phyloP scores from a whole-genome alignment of 2,888 invertebrate genomes.

The Drosophila limbata region DNA sequence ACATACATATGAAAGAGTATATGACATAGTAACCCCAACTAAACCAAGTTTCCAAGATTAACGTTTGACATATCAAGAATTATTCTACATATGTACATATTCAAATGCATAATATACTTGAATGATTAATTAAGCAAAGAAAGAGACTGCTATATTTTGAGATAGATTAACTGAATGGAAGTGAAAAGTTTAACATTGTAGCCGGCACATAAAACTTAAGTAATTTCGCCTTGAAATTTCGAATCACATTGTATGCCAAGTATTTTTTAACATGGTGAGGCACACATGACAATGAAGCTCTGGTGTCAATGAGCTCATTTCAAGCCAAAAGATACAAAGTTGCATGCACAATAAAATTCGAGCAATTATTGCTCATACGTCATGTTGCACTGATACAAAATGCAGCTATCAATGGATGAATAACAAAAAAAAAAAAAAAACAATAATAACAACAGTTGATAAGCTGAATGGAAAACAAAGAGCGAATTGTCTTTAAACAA shows the following conservation, averaged over 20 bases:
- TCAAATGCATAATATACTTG: neutral
- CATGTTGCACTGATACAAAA: slow-evolving; percentile 24
- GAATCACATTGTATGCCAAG: slow-evolving; percentile 4
- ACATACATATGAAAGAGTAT: too few species aligned
- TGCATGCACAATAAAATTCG: slow-evolving; percentile 1
- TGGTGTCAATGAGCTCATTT: slow-evolving; percentile 23
- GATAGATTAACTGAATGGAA: slow-evolving; percentile 1
- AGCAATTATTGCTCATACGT: slow-evolving; percentile 25
- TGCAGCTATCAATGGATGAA: neutral
- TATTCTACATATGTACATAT: neutral
- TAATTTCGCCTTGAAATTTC: slow-evolving; percentile 28
- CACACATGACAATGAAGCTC: neutral
- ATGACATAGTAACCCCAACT: neutral
- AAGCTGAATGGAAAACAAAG: slow-evolving; percentile 11
- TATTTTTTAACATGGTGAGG: slow-evolving; percentile 23
- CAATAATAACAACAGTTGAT: slow-evolving; percentile 28
- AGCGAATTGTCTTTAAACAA: slow-evolving; percentile 17
- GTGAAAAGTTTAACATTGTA: neutral
- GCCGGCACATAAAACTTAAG: slow-evolving; percentile 1
- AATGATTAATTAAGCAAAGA: neutral
- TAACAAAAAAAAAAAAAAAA: neutral
- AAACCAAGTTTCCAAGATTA: neutral
- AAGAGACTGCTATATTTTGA: neutral
- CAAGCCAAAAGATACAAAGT: slow-evolving; percentile 6
- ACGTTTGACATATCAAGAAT: neutral